phyloP scores from a whole-genome alignment of 2,888 invertebrate species.

The Temnothorax unifasciatus region DNA sequence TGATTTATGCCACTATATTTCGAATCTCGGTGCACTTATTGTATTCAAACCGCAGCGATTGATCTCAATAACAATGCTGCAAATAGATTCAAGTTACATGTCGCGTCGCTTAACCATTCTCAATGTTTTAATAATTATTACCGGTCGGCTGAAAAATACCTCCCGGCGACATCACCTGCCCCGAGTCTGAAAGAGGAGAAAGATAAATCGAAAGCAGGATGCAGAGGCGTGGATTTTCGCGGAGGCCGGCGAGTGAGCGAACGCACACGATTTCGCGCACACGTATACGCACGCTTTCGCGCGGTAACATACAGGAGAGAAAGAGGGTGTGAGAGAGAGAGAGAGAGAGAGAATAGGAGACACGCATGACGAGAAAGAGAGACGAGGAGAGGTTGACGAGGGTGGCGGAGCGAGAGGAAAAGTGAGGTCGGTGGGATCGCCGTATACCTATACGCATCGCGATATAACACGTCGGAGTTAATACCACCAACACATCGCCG shows the following conservation, averaged over 20 bases:
- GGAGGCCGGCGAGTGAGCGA: constrained; percentile 59
- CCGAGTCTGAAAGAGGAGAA: constrained; percentile 75
- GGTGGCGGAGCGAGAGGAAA: constrained; percentile 43
- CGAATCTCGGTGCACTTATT: not conserved
- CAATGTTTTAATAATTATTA: constrained; percentile 49
- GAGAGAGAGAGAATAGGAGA: constrained; percentile 41
- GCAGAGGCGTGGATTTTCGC: constrained; percentile 80
- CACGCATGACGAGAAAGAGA: constrained; percentile 43
- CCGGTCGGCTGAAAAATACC: constrained; percentile 42
- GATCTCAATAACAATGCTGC: not conserved
- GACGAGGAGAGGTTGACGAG: constrained; percentile 33
- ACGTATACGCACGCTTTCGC: constrained; percentile 19
- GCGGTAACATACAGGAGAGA: constrained; percentile 9
- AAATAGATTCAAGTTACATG: constrained; percentile 20
- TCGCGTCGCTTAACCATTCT: constrained; percentile 18
- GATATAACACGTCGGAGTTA: constrained; percentile 76
- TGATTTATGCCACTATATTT: not conserved
- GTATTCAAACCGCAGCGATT: not conserved
- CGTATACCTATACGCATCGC: constrained; percentile 69
- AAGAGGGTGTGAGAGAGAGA: constrained; percentile 25
- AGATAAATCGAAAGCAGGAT: constrained; percentile 81
- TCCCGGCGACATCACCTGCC: constrained; percentile 71
- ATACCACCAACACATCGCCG: constrained; percentile 82
- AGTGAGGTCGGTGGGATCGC: constrained; percentile 73
- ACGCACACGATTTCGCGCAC: constrained; percentile 47